These are phyloP conservation scores for Heliconius cydno DNA, from an alignment of 2,888 invertebrate species.

Conservation along the genomic window DNA sequence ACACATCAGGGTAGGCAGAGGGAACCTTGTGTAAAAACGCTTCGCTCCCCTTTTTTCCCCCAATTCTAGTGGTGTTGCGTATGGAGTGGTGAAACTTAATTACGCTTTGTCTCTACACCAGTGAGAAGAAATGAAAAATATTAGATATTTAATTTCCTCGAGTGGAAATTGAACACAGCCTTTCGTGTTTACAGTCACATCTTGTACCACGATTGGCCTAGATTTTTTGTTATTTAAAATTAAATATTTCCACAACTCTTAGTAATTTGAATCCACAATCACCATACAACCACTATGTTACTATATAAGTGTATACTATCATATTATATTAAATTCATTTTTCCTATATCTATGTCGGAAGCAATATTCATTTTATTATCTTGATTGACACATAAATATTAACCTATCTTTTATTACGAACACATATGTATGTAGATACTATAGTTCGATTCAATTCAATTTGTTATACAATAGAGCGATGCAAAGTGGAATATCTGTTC, in stretches of 20 bases:
- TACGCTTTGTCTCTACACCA: no score
- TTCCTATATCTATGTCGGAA: background rate
- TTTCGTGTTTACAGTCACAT: no score
- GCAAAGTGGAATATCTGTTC: slow-evolving; percentile 1
- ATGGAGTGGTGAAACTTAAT: no score
- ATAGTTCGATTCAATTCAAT: slow-evolving; percentile 3
- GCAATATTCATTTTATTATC: slow-evolving; percentile 13
- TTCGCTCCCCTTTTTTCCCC: no score
- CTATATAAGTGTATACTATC: no score
- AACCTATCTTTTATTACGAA: background rate
- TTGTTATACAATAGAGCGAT: background rate
- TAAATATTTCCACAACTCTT: background rate
- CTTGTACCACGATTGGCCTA: no score
- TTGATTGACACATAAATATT: slow-evolving; percentile 19
- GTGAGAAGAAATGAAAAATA: no score
- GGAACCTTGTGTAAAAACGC: no score
- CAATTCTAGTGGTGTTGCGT: no score
- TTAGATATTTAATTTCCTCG: no score
- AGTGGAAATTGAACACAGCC: no score
- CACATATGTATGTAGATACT: background rate
- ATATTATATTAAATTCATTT: background rate
- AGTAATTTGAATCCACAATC: background rate
- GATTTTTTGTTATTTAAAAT: background rate
- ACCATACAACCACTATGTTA: background rate
- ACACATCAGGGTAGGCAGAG: no score